Evolutionary conservation across 2,113 vertebrate genomes (phyloP).

Genomic region (Motacilla alba): DNA sequence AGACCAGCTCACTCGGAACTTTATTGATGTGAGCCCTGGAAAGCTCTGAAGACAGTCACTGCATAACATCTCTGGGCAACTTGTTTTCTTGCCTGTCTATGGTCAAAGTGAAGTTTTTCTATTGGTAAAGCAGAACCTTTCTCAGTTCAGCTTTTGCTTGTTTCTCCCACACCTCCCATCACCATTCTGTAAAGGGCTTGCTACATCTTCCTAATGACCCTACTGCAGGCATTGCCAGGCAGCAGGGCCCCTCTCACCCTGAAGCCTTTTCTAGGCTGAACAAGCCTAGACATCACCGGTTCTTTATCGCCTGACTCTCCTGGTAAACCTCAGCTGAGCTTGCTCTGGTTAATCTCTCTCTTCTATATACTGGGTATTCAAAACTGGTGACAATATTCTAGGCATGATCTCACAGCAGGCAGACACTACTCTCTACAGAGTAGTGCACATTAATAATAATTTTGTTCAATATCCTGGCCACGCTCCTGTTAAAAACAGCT

Average conservation of each 20-base stretch:
- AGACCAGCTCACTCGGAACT: neutral
- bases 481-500: neutral
- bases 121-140: neutral
- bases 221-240: neutral
- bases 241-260: neutral
- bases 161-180: neutral
- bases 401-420: neutral
- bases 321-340: neutral
- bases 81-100: neutral
- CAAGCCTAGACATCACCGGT: neutral
- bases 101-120: neutral
- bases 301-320: neutral
- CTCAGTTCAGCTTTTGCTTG: neutral
- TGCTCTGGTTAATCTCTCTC: neutral
- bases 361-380: neutral
- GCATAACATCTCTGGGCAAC: neutral
- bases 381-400: neutral
- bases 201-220: neutral
- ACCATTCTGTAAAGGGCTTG: neutral
- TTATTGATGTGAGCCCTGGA: neutral
- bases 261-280: neutral
- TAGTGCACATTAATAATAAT: neutral
- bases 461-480: neutral
- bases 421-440: neutral
- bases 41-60: neutral